phyloP scores from a whole-genome alignment of 2,888 invertebrate genomes.

The Cerastoderma edule region DNA sequence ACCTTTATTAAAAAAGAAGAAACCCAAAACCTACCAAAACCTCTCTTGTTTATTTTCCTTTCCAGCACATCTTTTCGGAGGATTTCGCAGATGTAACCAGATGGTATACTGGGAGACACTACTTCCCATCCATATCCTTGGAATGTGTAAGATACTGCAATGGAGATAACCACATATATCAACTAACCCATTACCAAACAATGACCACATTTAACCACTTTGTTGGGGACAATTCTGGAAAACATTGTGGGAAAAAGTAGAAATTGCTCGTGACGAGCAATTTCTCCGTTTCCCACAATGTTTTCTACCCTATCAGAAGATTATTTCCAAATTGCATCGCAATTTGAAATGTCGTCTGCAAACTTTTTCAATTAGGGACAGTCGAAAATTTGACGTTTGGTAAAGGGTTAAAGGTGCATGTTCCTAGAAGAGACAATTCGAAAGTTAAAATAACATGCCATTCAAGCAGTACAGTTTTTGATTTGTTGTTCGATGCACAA shows the following conservation, averaged over 20 bases:
- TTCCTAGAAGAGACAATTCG: too few relatives aligned
- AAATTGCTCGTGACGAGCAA: neutral
- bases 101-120: slow-evolving; percentile 48
- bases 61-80: slow-evolving; percentile 21
- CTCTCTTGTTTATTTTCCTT: slow-evolving; percentile 34
- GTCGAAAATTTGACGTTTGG: too few relatives aligned
- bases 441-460: too few relatives aligned
- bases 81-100: slow-evolving; percentile 54
- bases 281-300: slow-evolving; percentile 12
- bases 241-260: neutral
- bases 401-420: too few relatives aligned
- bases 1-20: neutral
- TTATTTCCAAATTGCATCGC: neutral
- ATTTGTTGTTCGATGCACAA: too few relatives aligned
- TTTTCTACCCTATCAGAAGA: neutral
- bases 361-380: too few relatives aligned
- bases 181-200: neutral
- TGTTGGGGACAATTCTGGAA: too few relatives aligned
- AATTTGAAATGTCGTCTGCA: too few relatives aligned
- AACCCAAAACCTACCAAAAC: slow-evolving; percentile 35
- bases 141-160: slow-evolving; percentile 19
- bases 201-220: neutral
- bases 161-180: too few relatives aligned
- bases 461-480: too few relatives aligned
- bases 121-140: slow-evolving; percentile 50